Conservation (phyloP, 2,113 vertebrate genomes). For the Scolopax mira region DNA sequence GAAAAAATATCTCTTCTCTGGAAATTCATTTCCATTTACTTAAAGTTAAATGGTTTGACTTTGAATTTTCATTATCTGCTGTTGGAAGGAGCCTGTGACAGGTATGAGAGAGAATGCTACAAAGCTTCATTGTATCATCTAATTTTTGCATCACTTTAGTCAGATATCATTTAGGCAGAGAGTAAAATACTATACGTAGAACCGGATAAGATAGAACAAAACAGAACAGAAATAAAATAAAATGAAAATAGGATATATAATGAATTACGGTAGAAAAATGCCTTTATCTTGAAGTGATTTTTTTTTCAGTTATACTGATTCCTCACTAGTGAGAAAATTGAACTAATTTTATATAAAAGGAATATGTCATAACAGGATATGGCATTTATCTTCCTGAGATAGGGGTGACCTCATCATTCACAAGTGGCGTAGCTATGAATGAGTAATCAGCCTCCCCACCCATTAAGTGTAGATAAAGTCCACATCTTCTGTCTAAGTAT, state of each 20-base stretch:
- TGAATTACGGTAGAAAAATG: slow-evolving; percentile 57
- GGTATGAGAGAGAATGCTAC: slow-evolving; percentile 60
- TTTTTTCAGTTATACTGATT: slow-evolving; percentile 47
- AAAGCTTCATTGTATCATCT: slow-evolving; percentile 69
- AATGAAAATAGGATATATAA: slow-evolving; percentile 65
- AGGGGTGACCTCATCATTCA: slow-evolving; percentile 60
- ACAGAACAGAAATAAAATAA: slow-evolving; percentile 62
- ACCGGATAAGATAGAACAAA: slow-evolving; percentile 68
- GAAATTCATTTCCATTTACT: slow-evolving; percentile 75
- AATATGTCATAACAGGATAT: slow-evolving; percentile 63
- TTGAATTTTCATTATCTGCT: slow-evolving; percentile 73
- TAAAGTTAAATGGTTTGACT: slow-evolving; percentile 75
- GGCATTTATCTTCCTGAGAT: slow-evolving; percentile 62
- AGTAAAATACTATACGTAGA: slow-evolving; percentile 65
- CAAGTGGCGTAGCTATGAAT: slow-evolving; percentile 62
- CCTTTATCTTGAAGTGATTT: slow-evolving; percentile 59
- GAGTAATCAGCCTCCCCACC: slow-evolving; percentile 59
- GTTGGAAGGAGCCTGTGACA: slow-evolving; percentile 69
- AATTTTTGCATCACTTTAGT: slow-evolving; percentile 75
- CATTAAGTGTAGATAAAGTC: slow-evolving; percentile 59
- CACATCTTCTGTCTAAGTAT: slow-evolving; percentile 49
- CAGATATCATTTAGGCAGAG: slow-evolving; percentile 67
- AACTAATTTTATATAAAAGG: slow-evolving; percentile 66
- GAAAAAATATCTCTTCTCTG: slow-evolving; percentile 67
- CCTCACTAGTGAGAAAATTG: slow-evolving; percentile 52